These are phyloP conservation scores for Gorsachius goisagi DNA, from an alignment of 2,113 vertebrate genomes.

Conservation along the genomic window DNA sequence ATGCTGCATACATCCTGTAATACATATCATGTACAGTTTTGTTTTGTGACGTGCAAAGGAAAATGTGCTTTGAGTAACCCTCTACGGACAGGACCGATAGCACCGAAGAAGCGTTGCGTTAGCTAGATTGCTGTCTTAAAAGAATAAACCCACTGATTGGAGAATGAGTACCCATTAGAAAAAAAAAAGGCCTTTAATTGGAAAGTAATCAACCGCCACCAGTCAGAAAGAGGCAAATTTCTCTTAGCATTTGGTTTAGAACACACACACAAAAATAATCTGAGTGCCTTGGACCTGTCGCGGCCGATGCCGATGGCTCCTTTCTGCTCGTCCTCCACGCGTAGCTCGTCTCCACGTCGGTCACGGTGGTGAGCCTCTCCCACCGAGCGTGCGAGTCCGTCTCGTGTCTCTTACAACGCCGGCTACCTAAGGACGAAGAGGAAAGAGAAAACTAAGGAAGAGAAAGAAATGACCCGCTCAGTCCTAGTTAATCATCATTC, in stretches of 20 bases:
- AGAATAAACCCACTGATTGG: slow-evolving; percentile 80
- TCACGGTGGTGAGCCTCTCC: slow-evolving; percentile 65
- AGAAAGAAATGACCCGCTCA: slow-evolving; percentile 73
- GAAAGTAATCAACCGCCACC: slow-evolving; percentile 73
- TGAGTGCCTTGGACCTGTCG: slow-evolving; percentile 97
- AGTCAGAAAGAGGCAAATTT: slow-evolving; percentile 81
- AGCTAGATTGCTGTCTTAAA: slow-evolving; percentile 85
- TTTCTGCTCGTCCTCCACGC: slow-evolving; percentile 85
- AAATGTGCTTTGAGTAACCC: slow-evolving; percentile 85
- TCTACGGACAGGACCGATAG: slow-evolving; percentile 86
- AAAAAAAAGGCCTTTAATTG: slow-evolving; percentile 81
- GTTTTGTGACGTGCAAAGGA: slow-evolving; percentile 90
- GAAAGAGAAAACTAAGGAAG: slow-evolving; percentile 54
- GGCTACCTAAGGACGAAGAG: slow-evolving; percentile 80
- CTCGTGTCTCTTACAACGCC: slow-evolving; percentile 75
- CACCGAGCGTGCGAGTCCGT: slow-evolving; percentile 61
- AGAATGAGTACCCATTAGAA: slow-evolving; percentile 72
- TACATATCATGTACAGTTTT: slow-evolving; percentile 99
- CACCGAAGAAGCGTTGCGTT: slow-evolving; percentile 76
- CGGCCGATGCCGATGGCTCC: slow-evolving; percentile 86
- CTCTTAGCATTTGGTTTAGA: slow-evolving; percentile 88
- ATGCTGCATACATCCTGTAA: slow-evolving; percentile 97
- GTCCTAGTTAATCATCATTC: slow-evolving; percentile 90
- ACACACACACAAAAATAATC: slow-evolving; percentile 70
- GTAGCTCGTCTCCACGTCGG: slow-evolving; percentile 78